Evolutionary conservation across 1,140 invertebrate genomes (phyloP).

Genomic region (Metaphire vulgaris): DNA sequence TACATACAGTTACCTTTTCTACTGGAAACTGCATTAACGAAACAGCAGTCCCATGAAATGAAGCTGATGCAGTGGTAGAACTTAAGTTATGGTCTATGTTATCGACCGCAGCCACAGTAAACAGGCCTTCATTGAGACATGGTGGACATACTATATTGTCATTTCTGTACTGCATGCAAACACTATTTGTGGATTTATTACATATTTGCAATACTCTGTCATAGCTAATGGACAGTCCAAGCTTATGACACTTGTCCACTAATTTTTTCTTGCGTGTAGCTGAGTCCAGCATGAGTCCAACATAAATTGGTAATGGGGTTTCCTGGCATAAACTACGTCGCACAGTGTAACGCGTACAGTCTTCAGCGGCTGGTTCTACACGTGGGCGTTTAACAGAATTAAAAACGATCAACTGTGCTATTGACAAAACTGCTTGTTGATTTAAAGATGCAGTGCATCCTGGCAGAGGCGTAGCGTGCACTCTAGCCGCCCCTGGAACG

Average conservation of each 20-base stretch:
- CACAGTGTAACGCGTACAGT: not conserved
- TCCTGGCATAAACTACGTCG: not conserved
- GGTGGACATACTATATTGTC: too few relatives aligned
- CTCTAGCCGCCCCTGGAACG: too few relatives aligned
- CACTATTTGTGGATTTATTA: not conserved
- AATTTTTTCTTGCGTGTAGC: not conserved
- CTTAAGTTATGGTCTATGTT: too few relatives aligned
- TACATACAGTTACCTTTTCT: not conserved
- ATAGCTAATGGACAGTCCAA: not conserved
- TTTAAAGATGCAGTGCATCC: not conserved
- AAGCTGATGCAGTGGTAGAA: too few relatives aligned
- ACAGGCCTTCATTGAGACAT: too few relatives aligned
- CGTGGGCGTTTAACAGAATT: not conserved
- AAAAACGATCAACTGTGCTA: not conserved
- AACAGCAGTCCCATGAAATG: too few relatives aligned
- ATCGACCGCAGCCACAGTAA: too few relatives aligned
- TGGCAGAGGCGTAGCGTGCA: too few relatives aligned
- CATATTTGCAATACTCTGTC: not conserved
- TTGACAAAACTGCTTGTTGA: not conserved
- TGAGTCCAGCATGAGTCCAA: not conserved
- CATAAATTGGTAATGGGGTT: not conserved
- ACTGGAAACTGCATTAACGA: not conserved
- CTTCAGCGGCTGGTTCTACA: not conserved
- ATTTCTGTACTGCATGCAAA: not conserved
- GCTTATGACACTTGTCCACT: not conserved